A percentile compares a stretch with the other conserved stretches of the same genome.
Evolutionary conservation across 2,113 vertebrate genomes (phyloP).

Genomic region (Eptesicus fuscus): DNA sequence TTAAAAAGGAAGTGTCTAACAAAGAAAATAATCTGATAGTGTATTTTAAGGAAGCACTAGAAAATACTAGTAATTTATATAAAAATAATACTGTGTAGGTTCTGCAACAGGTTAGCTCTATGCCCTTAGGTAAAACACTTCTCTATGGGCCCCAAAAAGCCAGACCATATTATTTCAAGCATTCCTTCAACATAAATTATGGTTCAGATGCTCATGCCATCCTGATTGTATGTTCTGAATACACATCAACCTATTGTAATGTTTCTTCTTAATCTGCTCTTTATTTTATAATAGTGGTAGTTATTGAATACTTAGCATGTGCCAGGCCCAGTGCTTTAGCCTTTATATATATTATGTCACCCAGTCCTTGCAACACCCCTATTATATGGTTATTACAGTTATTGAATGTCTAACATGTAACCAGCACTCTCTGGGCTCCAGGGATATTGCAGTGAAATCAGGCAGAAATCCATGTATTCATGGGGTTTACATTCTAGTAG

Average conservation of each 20-base stretch:
- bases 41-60: background rate
- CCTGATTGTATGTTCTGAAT: background rate
- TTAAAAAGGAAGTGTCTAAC: slow-evolving; percentile 6
- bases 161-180: background rate
- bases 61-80: background rate
- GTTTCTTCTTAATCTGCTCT: background rate
- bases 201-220: background rate
- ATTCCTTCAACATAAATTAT: background rate
- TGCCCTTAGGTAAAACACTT: background rate
- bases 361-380: background rate
- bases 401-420: background rate
- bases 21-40: slow-evolving; percentile 3
- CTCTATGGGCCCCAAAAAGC: background rate
- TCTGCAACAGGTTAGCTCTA: background rate
- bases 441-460: background rate
- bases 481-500: background rate
- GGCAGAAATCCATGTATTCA: background rate
- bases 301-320: background rate
- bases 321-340: background rate
- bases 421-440: background rate
- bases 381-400: background rate
- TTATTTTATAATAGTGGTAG: background rate
- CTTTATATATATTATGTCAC: background rate
- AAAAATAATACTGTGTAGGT: background rate
- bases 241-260: background rate